phyloP scores from a whole-genome alignment of 1,140 invertebrate genomes.

The Drosophila kohkoa region DNA sequence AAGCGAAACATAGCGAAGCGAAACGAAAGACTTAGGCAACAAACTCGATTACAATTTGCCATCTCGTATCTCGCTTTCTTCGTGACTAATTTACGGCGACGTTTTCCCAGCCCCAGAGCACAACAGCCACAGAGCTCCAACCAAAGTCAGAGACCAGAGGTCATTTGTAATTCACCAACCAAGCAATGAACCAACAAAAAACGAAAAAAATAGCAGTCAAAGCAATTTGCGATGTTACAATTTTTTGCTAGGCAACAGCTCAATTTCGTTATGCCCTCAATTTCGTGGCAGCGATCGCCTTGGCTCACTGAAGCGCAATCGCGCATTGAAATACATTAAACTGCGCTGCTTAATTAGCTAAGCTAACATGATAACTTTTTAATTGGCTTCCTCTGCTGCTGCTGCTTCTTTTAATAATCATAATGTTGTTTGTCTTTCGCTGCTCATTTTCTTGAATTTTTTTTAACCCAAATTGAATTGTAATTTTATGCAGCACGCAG shows the following conservation, averaged over 20 bases:
- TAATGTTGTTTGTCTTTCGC: constrained; percentile 13
- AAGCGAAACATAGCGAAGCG: constrained; percentile 49
- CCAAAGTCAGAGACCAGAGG: constrained; percentile 64
- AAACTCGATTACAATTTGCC: constrained; percentile 57
- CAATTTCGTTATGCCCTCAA: constrained; percentile 50
- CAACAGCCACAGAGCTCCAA: constrained; percentile 5
- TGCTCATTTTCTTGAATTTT: constrained; percentile 6
- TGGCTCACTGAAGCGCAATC: constrained; percentile 11
- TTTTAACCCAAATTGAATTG: constrained; percentile 66
- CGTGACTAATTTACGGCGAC: constrained; percentile 71
- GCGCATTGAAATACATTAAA: constrained; percentile 57
- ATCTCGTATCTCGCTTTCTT: constrained; percentile 58
- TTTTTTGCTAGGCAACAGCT: constrained; percentile 64
- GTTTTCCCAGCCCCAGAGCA: constrained; percentile 56
- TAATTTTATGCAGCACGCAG: constrained; percentile 80
- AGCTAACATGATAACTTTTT: constrained; percentile 59
- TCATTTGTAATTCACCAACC: constrained; percentile 59
- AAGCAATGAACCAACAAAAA: not conserved
- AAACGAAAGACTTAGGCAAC: constrained; percentile 72
- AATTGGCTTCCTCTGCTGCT: constrained; percentile 49
- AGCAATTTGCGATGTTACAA: constrained; percentile 75
- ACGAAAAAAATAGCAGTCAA: constrained; percentile 35
- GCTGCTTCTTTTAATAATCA: not conserved
- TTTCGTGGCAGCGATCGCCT: not conserved
- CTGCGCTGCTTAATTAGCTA: constrained; percentile 59